Base-by-base conservation (phyloP, 2,797 vertebrate genomes). In the Oryzias dopingdopingensis region DNA sequence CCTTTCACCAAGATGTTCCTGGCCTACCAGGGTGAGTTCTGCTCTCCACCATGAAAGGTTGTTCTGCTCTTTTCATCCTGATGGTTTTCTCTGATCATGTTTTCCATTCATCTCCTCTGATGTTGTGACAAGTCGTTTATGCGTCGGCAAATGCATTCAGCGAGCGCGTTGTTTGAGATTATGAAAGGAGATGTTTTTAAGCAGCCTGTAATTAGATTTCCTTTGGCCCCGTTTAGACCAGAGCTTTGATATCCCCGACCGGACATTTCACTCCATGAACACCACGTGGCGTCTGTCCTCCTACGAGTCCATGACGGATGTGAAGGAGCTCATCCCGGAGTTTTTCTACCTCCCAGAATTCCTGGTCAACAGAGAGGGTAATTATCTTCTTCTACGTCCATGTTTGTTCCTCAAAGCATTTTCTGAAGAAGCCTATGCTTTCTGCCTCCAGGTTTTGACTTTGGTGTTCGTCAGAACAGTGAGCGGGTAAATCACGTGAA, bases 1-100 rank as follows among this genome's bases (percentile, higher is more conserved):
- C 97, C 97, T 26, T 99, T 99, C 81, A 99, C 97, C 44, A 98
- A 97, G 82, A 99, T 99, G 97, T 99, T 99, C 72, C 91, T 99
- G 43, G 96, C 96, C 12, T 99, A 99, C 72, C 97, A 99, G 91
- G 97, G 97, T 98, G 57, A 85, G 84, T 61, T 52, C 2, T 54
- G 16, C 12, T 52, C 51, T 77, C 70, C 59, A 44, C 57, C 69
- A 74, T 74, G 60, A 82, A 89, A 79, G 68, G 40, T 58, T 62
- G 32, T 4, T 52, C 16, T 42, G 15, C 20, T 14, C 18, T 23
- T 54, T 77, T 81, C 49, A 58, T 76, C 65, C 72, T 58, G 56
- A 42, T 26, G 41, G 52, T 54, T 57, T 40, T 26, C 67, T 82
- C 68, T 82, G 65, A 79, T 77, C 74, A 66, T n/a, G 17, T 70